Evolutionary conservation across 2,797 vertebrate genomes (phyloP).

Genomic region (Sardinella longiceps): DNA sequence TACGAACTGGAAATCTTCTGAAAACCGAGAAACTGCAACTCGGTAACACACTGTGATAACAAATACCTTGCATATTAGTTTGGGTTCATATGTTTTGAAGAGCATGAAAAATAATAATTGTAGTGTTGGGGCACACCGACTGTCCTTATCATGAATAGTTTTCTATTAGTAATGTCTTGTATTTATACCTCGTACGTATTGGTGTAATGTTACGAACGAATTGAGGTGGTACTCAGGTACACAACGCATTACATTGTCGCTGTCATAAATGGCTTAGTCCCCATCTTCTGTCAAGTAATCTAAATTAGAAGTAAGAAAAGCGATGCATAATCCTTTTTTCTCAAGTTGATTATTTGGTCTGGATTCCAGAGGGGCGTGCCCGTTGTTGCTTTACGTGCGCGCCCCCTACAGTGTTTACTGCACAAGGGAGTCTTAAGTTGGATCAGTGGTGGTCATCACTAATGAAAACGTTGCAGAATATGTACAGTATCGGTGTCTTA

Average conservation of each 20-base stretch:
- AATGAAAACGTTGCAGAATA: constrained; percentile 25
- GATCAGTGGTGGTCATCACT: constrained; percentile 21
- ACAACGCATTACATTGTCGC: not conserved
- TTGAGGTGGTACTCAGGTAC: not conserved
- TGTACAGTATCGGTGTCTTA: not conserved
- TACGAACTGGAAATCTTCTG: too few relatives aligned
- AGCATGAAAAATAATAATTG: too few relatives aligned
- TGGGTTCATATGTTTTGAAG: not conserved
- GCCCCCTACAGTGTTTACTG: constrained; percentile 56
- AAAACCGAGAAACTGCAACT: too few relatives aligned
- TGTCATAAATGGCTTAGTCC: not conserved
- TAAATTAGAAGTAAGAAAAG: not conserved
- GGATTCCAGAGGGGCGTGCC: constrained; percentile 61
- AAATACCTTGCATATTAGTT: not conserved
- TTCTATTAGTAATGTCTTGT: not conserved
- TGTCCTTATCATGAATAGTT: not conserved
- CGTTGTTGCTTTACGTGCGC: constrained; percentile 53
- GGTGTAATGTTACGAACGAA: not conserved
- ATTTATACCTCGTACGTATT: not conserved
- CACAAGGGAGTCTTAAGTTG: not conserved
- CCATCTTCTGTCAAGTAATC: not conserved
- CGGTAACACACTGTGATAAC: too few relatives aligned
- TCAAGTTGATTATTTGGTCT: constrained; percentile 60
- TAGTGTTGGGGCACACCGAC: not conserved
- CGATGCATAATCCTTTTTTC: constrained; percentile 37